A percentile compares a stretch with the other conserved stretches of the same genome.
Evolutionary conservation across 2,888 invertebrate species (phyloP).

Genomic region (Osedax fenrisi): DNA sequence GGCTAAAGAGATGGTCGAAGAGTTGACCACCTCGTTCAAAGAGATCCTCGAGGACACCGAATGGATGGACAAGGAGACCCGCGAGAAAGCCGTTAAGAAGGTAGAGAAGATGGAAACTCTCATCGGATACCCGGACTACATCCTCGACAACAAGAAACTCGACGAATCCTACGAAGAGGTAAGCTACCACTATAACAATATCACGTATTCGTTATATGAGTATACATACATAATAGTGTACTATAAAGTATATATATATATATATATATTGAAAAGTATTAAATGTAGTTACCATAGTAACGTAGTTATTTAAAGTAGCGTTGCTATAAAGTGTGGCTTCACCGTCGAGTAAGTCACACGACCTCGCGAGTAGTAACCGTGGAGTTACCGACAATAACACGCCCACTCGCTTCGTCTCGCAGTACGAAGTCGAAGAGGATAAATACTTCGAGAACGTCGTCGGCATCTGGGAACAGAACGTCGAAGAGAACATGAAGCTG

Average conservation of each 20-base stretch:
- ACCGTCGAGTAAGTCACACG: too few relatives aligned
- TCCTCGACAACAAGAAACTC: background rate
- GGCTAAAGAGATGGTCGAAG: background rate
- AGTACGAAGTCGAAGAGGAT: background rate
- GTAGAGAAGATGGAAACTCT: background rate
- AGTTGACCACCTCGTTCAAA: background rate
- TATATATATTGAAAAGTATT: too few relatives aligned
- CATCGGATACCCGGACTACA: background rate
- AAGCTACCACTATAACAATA: too few relatives aligned
- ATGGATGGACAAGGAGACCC: background rate
- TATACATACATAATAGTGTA: too few relatives aligned
- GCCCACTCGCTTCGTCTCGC: too few relatives aligned
- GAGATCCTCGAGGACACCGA: background rate
- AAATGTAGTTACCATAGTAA: too few relatives aligned
- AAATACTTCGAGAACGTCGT: conserved; percentile 7
- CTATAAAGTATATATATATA: too few relatives aligned
- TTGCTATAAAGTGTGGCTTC: too few relatives aligned
- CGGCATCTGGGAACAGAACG: background rate
- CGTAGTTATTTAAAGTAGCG: too few relatives aligned
- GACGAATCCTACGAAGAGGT: background rate
- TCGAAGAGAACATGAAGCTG: background rate
- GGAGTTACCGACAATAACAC: too few relatives aligned
- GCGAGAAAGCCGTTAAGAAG: background rate
- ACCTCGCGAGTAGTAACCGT: too few relatives aligned
- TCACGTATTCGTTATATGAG: too few relatives aligned